Percentiles rank a stretch among this genome's conserved stretches.
Conservation (phyloP, 2,888 invertebrate genomes). For the Prosapia bicincta region DNA sequence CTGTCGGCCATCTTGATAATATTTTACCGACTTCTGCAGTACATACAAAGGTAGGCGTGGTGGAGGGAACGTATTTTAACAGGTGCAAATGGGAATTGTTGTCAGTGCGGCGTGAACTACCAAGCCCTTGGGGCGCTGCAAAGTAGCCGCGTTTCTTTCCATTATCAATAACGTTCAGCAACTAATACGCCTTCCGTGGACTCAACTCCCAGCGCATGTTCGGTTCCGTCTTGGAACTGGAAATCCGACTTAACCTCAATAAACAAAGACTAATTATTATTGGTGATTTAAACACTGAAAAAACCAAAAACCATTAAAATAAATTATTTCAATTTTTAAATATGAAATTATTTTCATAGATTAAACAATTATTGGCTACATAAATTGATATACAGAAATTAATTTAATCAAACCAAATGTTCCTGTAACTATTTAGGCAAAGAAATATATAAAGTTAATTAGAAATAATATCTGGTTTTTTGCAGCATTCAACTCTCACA, state of each 20-base stretch:
- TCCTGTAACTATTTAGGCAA: too few species aligned
- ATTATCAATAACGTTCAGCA: neutral
- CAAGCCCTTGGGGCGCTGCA: slow-evolving; percentile 11
- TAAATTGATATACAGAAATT: too few species aligned
- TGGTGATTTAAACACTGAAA: too few species aligned
- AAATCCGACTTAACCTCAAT: neutral
- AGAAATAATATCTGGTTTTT: too few species aligned
- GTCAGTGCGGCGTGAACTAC: slow-evolving; percentile 21
- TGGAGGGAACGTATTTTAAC: slow-evolving; percentile 19
- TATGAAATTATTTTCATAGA: too few species aligned
- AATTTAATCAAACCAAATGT: too few species aligned
- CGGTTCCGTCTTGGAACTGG: neutral
- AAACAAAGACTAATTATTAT: too few species aligned
- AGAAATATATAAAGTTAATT: too few species aligned
- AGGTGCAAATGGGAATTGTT: slow-evolving; percentile 21
- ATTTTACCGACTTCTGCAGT: slow-evolving; percentile 11
- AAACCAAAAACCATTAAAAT: too few species aligned
- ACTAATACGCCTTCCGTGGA: neutral
- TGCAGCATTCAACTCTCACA: too few species aligned
- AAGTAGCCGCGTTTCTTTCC: neutral
- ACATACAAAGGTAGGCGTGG: slow-evolving; percentile 25
- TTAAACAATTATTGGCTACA: too few species aligned
- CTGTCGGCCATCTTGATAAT: slow-evolving; percentile 22
- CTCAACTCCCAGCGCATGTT: neutral
- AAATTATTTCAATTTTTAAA: too few species aligned